These are phyloP conservation scores for Psittacula derbiana DNA, from an alignment of 2,797 vertebrate species.

Conservation along the genomic window DNA sequence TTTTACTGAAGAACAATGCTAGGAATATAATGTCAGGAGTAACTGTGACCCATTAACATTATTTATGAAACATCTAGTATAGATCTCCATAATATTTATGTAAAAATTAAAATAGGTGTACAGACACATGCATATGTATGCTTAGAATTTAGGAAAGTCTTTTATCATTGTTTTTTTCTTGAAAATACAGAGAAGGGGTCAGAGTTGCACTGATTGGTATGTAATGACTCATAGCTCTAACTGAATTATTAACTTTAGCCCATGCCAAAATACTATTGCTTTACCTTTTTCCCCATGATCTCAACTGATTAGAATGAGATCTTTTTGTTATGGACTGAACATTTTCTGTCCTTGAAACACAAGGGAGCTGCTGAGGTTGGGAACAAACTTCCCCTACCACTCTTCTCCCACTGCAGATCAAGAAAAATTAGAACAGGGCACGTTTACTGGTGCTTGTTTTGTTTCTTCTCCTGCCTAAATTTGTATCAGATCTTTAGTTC, in stretches of 20 bases:
- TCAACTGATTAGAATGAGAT: background rate
- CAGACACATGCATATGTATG: background rate
- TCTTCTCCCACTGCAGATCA: background rate
- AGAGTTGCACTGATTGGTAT: background rate
- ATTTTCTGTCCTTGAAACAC: background rate
- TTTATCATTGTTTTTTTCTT: background rate
- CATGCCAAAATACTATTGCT: background rate
- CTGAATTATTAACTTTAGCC: background rate
- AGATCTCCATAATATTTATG: background rate
- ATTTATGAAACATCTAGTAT: background rate
- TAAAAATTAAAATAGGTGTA: background rate
- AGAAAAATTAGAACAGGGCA: background rate
- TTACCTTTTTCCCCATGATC: background rate
- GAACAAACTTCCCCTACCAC: background rate
- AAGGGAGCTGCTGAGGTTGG: background rate
- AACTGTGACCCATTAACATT: background rate
- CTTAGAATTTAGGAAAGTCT: background rate
- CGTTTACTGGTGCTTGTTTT: background rate
- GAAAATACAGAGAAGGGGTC: background rate
- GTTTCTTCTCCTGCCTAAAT: background rate
- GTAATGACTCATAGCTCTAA: background rate
- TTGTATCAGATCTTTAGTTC: background rate
- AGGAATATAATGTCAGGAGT: background rate
- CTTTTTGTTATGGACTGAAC: background rate
- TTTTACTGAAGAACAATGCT: background rate